Conservation (phyloP, 2,113 vertebrate genomes). For the Neofelis nebulosa region DNA sequence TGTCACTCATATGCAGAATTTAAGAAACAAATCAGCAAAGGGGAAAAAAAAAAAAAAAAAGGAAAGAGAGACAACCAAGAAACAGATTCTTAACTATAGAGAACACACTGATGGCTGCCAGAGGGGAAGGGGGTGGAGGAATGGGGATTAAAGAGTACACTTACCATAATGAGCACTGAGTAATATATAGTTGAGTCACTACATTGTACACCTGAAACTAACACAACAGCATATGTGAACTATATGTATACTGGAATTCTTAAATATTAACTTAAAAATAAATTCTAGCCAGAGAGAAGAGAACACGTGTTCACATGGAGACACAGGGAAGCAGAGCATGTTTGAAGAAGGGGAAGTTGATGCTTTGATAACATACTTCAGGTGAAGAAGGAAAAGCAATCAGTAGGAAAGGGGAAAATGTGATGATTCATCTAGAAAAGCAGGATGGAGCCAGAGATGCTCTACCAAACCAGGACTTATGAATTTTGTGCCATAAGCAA, state of each 20-base stretch:
- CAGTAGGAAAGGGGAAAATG: not conserved
- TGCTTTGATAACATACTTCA: not conserved
- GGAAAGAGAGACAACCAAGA: not conserved
- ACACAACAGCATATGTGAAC: not conserved
- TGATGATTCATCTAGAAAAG: not conserved
- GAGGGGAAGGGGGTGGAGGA: not conserved
- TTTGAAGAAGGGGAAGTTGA: not conserved
- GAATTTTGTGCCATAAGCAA: not conserved
- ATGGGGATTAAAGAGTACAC: not conserved
- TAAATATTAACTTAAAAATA: not conserved
- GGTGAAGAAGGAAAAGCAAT: not conserved
- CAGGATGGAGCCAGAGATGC: not conserved
- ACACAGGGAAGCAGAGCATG: not conserved
- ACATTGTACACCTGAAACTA: not conserved
- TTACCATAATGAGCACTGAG: not conserved
- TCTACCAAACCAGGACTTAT: not conserved
- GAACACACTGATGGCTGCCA: not conserved
- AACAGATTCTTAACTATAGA: not conserved
- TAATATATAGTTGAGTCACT: not conserved
- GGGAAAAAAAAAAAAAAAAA: not conserved
- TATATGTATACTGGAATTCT: not conserved
- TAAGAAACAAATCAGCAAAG: not conserved
- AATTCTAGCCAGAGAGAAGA: not conserved
- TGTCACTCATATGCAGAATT: not conserved
- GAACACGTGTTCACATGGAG: not conserved